A percentile compares a stretch with the other conserved stretches of the same genome.
These are phyloP conservation scores for Acrocephalus arundinaceus DNA, from an alignment of 2,113 vertebrate species.

Conservation along the genomic window DNA sequence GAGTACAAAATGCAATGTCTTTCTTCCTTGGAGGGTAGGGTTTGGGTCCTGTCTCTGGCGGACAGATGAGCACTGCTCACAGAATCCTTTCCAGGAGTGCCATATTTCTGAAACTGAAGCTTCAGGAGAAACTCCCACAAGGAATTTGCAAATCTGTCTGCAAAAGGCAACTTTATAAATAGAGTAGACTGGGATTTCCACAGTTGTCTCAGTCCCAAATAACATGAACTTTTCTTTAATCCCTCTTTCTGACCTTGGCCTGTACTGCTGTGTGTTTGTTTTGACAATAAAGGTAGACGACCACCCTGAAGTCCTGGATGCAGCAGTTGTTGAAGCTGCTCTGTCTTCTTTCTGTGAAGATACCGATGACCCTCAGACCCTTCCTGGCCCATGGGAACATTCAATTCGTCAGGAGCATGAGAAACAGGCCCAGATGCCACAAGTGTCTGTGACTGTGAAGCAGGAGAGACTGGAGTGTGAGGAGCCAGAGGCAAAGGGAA, in stretches of 20 bases:
- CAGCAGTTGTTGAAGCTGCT: slow-evolving; percentile 94
- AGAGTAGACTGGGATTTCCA: background rate
- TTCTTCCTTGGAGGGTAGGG: background rate
- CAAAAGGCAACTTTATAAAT: background rate
- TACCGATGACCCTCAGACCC: slow-evolving; percentile 86
- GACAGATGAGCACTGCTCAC: background rate
- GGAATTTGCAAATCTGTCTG: background rate
- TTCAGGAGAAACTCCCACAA: background rate
- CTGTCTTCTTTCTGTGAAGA: slow-evolving; percentile 93
- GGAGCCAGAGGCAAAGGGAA: slow-evolving; percentile 76
- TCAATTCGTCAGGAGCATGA: slow-evolving; percentile 77
- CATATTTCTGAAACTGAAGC: background rate
- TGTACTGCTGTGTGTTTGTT: slow-evolving; percentile 23
- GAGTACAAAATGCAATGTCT: background rate
- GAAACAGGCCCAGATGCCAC: slow-evolving; percentile 69
- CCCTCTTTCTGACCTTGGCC: background rate
- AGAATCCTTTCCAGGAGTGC: background rate
- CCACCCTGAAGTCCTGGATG: slow-evolving; percentile 92
- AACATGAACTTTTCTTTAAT: background rate
- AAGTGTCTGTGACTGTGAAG: slow-evolving; percentile 77
- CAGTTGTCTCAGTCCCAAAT: background rate
- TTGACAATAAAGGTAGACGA: slow-evolving; percentile 86
- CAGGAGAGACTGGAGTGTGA: slow-evolving; percentile 78
- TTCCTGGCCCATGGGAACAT: slow-evolving; percentile 91
- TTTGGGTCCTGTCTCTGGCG: background rate